Evolutionary conservation across 2,888 invertebrate species (phyloP).

Genomic region (Acanthosoma haemorrhoidale): DNA sequence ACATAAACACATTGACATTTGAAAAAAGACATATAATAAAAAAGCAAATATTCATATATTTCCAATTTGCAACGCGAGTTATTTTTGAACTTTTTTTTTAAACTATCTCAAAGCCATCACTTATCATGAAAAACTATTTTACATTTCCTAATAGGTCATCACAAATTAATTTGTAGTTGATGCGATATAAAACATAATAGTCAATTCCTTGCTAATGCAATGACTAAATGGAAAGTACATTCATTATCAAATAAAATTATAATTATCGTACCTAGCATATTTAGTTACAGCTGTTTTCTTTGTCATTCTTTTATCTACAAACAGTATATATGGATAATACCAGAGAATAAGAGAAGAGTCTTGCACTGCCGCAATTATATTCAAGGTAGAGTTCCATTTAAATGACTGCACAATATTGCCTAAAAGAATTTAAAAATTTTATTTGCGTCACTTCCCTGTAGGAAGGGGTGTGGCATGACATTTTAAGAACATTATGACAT

Average conservation of each 20-base stretch:
- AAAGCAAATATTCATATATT: no score
- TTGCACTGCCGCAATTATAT: conserved; percentile 72
- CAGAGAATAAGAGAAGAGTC: conserved; percentile 74
- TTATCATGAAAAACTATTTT: no score
- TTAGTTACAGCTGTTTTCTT: conserved; percentile 48
- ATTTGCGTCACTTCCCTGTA: no score
- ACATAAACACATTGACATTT: no score
- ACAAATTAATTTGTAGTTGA: background rate
- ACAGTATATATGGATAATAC: conserved; percentile 70
- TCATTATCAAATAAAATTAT: background rate
- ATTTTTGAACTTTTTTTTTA: no score
- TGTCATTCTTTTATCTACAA: conserved; percentile 65
- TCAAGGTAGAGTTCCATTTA: conserved; percentile 68
- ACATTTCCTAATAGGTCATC: background rate
- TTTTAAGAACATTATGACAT: no score
- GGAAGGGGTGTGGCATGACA: no score
- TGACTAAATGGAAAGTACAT: background rate
- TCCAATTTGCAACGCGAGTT: no score
- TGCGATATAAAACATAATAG: no score
- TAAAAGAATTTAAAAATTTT: conserved; percentile 43
- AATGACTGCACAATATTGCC: conserved; percentile 63
- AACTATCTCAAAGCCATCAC: no score
- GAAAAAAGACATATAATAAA: no score
- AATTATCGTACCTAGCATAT: conserved; percentile 47
- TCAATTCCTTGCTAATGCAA: no score